These are phyloP conservation scores for Tachuris rubrigastra DNA, from an alignment of 2,113 vertebrate genomes.

Conservation along the genomic window DNA sequence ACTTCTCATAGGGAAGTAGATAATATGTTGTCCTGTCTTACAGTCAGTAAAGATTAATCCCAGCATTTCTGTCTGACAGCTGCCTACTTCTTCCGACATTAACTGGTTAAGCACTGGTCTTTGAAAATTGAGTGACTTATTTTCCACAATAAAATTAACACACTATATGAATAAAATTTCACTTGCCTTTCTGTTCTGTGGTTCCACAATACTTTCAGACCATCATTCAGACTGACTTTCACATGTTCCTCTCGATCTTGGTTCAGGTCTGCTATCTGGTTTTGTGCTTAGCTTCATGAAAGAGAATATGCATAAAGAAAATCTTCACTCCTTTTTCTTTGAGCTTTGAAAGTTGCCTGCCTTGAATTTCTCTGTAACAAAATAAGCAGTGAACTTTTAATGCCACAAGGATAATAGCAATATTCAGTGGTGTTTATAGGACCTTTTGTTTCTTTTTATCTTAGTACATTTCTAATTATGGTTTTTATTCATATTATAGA, in stretches of 20 bases:
- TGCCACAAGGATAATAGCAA: neutral
- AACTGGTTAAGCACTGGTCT: neutral
- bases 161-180: neutral
- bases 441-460: slow-evolving; percentile 49
- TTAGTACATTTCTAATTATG: slow-evolving; percentile 13
- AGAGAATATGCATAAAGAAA: neutral
- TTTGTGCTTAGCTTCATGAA: neutral
- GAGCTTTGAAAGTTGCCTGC: neutral
- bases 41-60: neutral
- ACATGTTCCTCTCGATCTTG: neutral
- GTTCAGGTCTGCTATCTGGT: neutral
- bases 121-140: neutral
- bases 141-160: neutral
- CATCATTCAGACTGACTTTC: neutral
- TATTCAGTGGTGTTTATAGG: slow-evolving; percentile 20
- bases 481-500: neutral
- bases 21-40: neutral
- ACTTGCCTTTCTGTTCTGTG: neutral
- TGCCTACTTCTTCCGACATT: neutral
- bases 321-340: neutral
- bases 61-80: neutral
- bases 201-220: neutral
- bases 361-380: slow-evolving; percentile 4
- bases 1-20: neutral
- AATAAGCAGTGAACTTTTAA: slow-evolving; percentile 3